A percentile compares a stretch with the other conserved stretches of the same genome.
phyloP scores from a whole-genome alignment of 2,888 invertebrate species.

The Clivina fossor region DNA sequence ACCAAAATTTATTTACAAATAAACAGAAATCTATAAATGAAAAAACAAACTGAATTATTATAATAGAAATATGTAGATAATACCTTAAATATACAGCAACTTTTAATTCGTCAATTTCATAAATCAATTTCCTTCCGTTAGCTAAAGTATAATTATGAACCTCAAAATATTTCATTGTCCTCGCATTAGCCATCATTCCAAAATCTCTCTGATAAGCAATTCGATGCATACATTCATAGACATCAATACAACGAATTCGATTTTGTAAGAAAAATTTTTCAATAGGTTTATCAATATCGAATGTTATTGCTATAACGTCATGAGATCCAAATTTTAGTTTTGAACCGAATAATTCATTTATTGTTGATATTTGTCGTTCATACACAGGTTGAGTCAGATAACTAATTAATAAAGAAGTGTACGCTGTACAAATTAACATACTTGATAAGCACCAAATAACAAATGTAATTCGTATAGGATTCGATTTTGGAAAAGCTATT shows the following conservation, averaged over 20 bases:
- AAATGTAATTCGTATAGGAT: constrained; percentile 58
- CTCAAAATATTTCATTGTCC: constrained; percentile 14
- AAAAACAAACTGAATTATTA: not conserved
- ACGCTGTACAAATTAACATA: constrained; percentile 56
- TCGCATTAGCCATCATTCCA: constrained; percentile 11
- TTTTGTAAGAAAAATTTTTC: constrained; percentile 3
- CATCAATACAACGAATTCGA: not conserved
- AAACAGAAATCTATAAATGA: not conserved
- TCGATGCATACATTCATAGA: constrained; percentile 9
- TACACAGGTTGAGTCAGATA: constrained; percentile 58
- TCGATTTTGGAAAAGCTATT: constrained; percentile 54
- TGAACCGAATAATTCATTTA: constrained; percentile 55
- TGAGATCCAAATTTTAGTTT: constrained; percentile 54
- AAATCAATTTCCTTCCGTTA: constrained; percentile 12
- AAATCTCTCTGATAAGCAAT: constrained; percentile 11
- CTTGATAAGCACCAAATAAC: constrained; percentile 57
- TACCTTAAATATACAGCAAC: not conserved
- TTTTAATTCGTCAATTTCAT: not conserved
- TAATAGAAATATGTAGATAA: not conserved
- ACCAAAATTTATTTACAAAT: not conserved
- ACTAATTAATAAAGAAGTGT: constrained; percentile 60
- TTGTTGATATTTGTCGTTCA: constrained; percentile 57
- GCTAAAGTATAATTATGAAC: constrained; percentile 3
- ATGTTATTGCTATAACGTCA: not conserved
- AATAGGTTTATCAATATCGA: not conserved